A percentile compares a stretch with the other conserved stretches of the same genome.
These are phyloP conservation scores for Apodemia hepburni DNA, from an alignment of 2,888 invertebrate genomes.

Conservation along the genomic window DNA sequence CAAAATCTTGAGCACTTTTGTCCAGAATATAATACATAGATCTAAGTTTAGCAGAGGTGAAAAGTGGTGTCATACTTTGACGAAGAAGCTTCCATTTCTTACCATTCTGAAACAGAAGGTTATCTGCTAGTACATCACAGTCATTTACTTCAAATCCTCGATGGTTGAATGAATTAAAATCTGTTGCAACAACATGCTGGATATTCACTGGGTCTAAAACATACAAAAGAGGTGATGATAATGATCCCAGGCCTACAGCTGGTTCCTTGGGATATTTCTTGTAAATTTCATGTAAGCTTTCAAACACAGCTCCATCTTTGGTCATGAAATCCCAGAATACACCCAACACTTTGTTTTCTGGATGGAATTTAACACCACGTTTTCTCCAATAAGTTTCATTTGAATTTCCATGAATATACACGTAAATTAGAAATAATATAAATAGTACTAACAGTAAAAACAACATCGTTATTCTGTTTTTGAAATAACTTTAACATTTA, in stretches of 20 bases:
- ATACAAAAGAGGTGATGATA: background rate
- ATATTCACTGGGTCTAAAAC: background rate
- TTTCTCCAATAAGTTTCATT: background rate
- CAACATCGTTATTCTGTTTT: background rate
- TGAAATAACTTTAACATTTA: too few relatives aligned
- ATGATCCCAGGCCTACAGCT: conserved; percentile 30
- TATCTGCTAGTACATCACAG: conserved; percentile 44
- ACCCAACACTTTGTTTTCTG: conserved; percentile 32
- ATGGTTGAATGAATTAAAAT: background rate
- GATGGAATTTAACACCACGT: conserved; percentile 7
- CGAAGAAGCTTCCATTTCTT: conserved; percentile 57
- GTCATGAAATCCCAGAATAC: conserved; percentile 40
- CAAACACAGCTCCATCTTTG: conserved; percentile 38
- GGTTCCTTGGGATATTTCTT: conserved; percentile 42
- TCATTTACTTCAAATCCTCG: conserved; percentile 1
- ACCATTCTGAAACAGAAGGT: conserved; percentile 44
- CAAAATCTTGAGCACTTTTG: conserved; percentile 50
- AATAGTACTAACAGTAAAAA: background rate
- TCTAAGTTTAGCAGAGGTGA: conserved; percentile 54
- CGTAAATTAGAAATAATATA: background rate
- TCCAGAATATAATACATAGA: conserved; percentile 58
- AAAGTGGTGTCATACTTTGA: conserved; percentile 54
- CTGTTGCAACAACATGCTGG: background rate
- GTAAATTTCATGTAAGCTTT: conserved; percentile 41
- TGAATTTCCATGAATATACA: background rate